Base-by-base conservation (phyloP, 2,888 invertebrate species). In the Aphidius colemani region DNA sequence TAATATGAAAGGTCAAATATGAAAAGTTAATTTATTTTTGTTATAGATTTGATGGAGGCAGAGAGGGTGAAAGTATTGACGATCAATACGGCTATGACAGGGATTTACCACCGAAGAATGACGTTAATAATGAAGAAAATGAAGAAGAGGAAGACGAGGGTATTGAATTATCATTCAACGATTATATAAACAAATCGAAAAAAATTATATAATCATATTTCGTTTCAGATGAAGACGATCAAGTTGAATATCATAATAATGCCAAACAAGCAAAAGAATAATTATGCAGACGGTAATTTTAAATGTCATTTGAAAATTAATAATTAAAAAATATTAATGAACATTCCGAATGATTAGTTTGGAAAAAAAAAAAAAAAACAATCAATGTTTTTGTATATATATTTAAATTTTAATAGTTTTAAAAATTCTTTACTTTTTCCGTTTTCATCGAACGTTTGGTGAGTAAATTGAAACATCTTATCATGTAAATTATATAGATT, bases 11-110 rank as follows among this genome's bases (percentile, higher is more conserved):
- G n/a, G 13, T 53, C 18, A n/a, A 39, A 53, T 7, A 53, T 40
- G 7, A 53, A 53, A 8, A 48, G 13, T 48, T 48, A 11, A 7
- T 48, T 13, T 13, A 30, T 5, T 40, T 53, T 53, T 0, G 10
- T 18, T 40, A 8, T 53, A 81, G 81, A 40, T 72, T 79, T 50
- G 79, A 81, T 3, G 77, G 75, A 3, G 72, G 69, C 4, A 73
- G 70, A 45, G 72, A 71, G 30, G 30, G 30, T 56, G 74, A 73
- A 6, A 77, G 71, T 7, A 76, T 75, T 9, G 77, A 77, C 4
- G 78, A 78, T n/a, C 80, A 81, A 48, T 79, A 80, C 43, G 78
- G 75, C 13, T 76, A 76, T 46, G 75, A 78, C 58, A 77, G 79
- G 50, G 78, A 79, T 50, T 72, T 72, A 9, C 76, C 73, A 30